Conservation (phyloP, 1,140 invertebrate species). For the Dryas iulia region DNA sequence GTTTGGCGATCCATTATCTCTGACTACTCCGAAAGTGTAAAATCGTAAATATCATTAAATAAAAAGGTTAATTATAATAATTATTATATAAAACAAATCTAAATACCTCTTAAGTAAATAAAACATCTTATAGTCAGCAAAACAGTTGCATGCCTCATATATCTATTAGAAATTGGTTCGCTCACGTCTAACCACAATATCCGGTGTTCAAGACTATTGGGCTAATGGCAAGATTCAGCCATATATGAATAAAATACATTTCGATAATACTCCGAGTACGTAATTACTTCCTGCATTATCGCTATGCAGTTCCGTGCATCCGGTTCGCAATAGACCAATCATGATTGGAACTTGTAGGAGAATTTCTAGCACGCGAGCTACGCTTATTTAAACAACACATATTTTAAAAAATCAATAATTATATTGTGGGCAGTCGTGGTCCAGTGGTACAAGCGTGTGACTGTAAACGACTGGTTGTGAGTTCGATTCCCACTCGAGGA, state of each 20-base stretch:
- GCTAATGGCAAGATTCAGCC: not conserved
- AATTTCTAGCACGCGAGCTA: not conserved
- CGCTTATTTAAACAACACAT: not conserved
- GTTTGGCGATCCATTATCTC: too few relatives aligned
- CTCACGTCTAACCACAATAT: constrained; percentile 8
- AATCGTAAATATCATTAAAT: too few relatives aligned
- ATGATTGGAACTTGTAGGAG: not conserved
- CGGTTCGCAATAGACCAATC: constrained; percentile 1
- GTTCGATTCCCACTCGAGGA: too few relatives aligned
- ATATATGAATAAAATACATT: constrained; percentile 6
- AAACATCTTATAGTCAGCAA: not conserved
- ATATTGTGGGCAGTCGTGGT: too few relatives aligned
- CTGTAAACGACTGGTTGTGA: too few relatives aligned
- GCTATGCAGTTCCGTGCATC: not conserved
- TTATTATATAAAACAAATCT: too few relatives aligned
- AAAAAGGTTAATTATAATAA: too few relatives aligned
- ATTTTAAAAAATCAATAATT: not conserved
- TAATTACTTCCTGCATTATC: constrained; percentile 10
- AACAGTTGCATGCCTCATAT: not conserved
- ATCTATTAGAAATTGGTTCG: not conserved
- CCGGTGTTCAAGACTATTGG: not conserved
- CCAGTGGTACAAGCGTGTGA: too few relatives aligned
- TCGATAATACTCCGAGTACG: constrained; percentile 2
- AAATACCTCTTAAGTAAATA: too few relatives aligned
- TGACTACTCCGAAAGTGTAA: too few relatives aligned